phyloP scores from a whole-genome alignment of 2,888 invertebrate genomes.

The Drosophila mayaguana region DNA sequence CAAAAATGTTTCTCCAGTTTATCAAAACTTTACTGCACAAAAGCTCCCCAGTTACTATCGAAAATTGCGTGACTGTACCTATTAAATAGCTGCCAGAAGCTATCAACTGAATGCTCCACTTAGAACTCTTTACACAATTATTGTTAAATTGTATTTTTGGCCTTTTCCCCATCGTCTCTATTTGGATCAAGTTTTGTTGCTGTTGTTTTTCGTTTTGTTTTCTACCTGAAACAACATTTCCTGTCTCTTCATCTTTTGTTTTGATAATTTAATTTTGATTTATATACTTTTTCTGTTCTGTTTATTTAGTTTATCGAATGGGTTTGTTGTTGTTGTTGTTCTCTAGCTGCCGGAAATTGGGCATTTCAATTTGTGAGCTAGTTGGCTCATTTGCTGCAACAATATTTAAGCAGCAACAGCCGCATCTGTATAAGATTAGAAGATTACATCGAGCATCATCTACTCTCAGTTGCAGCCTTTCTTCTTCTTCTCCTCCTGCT shows the following conservation, averaged over 20 bases:
- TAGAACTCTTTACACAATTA: conserved; percentile 11
- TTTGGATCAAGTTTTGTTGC: conserved; percentile 5
- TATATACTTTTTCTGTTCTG: conserved; percentile 29
- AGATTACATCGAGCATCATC: conserved; percentile 19
- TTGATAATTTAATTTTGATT: conserved; percentile 73
- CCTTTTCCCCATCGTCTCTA: conserved; percentile 16
- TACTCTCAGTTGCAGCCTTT: conserved; percentile 36
- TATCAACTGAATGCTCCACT: conserved; percentile 5
- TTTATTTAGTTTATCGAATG: conserved; percentile 4
- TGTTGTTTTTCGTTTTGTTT: conserved; percentile 23
- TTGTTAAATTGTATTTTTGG: conserved; percentile 23
- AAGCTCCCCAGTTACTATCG: not conserved
- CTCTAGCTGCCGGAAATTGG: conserved; percentile 56
- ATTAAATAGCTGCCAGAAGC: not conserved
- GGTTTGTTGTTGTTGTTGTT: conserved; percentile 2
- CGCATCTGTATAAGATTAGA: conserved; percentile 23
- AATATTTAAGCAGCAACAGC: conserved; percentile 60
- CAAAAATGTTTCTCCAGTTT: not conserved
- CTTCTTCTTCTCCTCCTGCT: not conserved
- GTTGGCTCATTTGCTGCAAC: conserved; percentile 51
- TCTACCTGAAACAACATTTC: conserved; percentile 21
- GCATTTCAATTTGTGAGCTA: conserved; percentile 37
- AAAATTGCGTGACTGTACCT: conserved; percentile 5
- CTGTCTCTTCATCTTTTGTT: conserved; percentile 32
- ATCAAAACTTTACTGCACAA: not conserved